Percentiles rank a stretch among this genome's conserved stretches.
Evolutionary conservation across 2,113 vertebrate genomes (phyloP).

Genomic region (Pteruthius melanotis): DNA sequence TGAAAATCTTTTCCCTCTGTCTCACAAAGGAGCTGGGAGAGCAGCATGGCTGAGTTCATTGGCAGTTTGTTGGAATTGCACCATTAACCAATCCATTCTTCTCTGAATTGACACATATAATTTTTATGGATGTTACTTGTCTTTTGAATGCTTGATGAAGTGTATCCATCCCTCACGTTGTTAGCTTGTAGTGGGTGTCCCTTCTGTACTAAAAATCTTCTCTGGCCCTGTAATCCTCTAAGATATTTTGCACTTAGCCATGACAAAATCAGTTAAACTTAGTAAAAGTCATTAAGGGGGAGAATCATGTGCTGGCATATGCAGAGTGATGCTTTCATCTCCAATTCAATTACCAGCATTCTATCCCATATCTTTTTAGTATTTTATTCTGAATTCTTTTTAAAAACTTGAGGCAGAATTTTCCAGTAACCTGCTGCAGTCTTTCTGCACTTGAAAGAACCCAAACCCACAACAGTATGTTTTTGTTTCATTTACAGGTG

Average conservation of each 20-base stretch:
- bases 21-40: not conserved
- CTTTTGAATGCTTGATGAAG: not conserved
- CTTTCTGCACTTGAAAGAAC: not conserved
- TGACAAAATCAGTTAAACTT: not conserved
- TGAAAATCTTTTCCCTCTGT: not conserved
- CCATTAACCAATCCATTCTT: not conserved
- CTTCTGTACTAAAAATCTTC: not conserved
- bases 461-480: not conserved
- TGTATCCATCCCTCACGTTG: not conserved
- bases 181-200: not conserved
- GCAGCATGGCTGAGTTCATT: not conserved
- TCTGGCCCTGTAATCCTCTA: not conserved
- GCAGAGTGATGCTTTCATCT: not conserved
- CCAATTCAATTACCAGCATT: not conserved
- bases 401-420: not conserved
- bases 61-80: not conserved
- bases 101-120: not conserved
- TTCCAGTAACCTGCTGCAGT: not conserved
- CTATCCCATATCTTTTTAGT: not conserved
- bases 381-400: not conserved
- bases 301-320: not conserved
- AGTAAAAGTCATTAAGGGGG: not conserved
- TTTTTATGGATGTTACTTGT: not conserved
- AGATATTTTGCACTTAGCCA: not conserved
- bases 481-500: slow-evolving; percentile 69